Evolutionary conservation across 2,113 vertebrate species (phyloP), one percentile per base, ranked within the genome.

Genomic region (Macroglossus sobrinus): DNA sequence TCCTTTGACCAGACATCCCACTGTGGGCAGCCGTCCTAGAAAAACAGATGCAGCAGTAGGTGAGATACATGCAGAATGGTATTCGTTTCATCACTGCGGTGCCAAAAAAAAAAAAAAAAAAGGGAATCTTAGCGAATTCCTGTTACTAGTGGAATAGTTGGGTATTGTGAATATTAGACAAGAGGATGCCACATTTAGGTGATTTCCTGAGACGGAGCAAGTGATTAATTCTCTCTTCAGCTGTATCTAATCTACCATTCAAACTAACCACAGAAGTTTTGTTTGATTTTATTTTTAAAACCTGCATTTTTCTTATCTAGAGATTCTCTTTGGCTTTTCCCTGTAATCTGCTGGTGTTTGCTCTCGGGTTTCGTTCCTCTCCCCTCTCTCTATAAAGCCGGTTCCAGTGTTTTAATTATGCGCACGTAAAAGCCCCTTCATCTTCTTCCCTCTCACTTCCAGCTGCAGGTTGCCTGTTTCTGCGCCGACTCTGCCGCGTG

Each of bases 11-110:
- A 75, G 53, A 61, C 63, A 40, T 55, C 50, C 30, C 26, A 28
- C 53, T 66, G 28, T 84, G 71, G 64, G 64, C 94, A 93, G 15
- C 40, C 72, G 16, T 92, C 91, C 91, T 80, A 90, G 94, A 90
- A 84, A 96, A 94, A 97, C 57, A 75, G 84, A 89, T 11, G 9
- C 69, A 33, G 64, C n/a, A 1, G 16, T 64, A 47, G 30, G n/a
- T 74, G 82, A 91, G 66, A 47, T 47, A 24, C n/a, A n/a, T 18
- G 26, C 68, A 28, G 59, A 61, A 11, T 2, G 19, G 18, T 53
- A 33, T 59, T 88, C 64, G 84, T 55, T 35, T 13, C 8, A 33
- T 85, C 55, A 38, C 26, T 66, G 26, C 69, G 63, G n/a, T 93
- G 61, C 75, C 50, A 71, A 76, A 16, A 86, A 88, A 24, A 1